phyloP scores from a whole-genome alignment of 1,140 invertebrate genomes.

The Drosophila pallidifrons region DNA sequence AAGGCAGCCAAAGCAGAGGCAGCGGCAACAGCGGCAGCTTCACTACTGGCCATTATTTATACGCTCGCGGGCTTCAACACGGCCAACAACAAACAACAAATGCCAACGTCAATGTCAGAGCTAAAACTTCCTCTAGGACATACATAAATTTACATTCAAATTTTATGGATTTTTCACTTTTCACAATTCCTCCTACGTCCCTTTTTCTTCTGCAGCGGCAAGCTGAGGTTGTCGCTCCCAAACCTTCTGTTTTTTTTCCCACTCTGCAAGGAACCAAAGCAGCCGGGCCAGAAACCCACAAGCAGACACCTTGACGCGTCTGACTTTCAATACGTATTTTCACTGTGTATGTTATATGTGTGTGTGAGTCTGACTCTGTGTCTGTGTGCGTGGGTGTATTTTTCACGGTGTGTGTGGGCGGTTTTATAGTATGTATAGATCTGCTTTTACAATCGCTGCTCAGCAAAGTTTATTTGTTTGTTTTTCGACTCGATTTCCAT shows the following conservation, averaged over 20 bases:
- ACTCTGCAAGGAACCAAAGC: slow-evolving; percentile 6
- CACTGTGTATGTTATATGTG: background rate
- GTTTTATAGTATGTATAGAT: slow-evolving; percentile 8
- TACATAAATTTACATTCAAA: slow-evolving; percentile 82
- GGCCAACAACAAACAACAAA: slow-evolving; percentile 28
- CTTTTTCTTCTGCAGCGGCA: background rate
- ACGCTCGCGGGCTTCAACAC: slow-evolving; percentile 58
- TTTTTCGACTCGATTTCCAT: slow-evolving; percentile 14
- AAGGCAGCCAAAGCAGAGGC: slow-evolving; percentile 23
- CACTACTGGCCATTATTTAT: slow-evolving; percentile 63
- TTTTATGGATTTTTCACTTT: slow-evolving; percentile 70
- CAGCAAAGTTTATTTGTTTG: slow-evolving; percentile 54
- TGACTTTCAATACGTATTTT: slow-evolving; percentile 29
- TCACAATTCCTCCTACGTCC: too few species aligned
- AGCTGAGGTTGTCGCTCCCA: background rate
- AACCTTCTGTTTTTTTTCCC: background rate
- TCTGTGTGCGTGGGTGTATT: background rate
- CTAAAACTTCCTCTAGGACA: slow-evolving; percentile 44
- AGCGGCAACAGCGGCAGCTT: too few species aligned
- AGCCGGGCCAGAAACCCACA: slow-evolving; percentile 14
- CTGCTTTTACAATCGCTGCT: slow-evolving; percentile 38
- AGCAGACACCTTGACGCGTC: slow-evolving; percentile 41
- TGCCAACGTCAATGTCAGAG: slow-evolving; percentile 35
- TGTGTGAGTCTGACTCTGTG: background rate
- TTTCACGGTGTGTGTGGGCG: background rate